A percentile compares a stretch with the other conserved stretches of the same genome.
These are phyloP conservation scores for Epinephelus lanceolatus DNA, from an alignment of 2,113 vertebrate genomes.

Conservation along the genomic window DNA sequence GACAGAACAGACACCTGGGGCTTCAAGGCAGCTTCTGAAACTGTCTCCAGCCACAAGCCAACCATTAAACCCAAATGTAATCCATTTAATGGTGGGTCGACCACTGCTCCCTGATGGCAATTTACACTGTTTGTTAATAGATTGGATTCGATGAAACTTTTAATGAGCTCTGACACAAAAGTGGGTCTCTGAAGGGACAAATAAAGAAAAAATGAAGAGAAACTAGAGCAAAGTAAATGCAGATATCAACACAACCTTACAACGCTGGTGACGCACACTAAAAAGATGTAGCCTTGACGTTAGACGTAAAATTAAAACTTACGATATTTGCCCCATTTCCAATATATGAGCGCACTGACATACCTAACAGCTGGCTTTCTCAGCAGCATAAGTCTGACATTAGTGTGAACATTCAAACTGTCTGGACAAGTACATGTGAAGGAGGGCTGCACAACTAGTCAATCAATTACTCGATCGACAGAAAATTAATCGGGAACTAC, in stretches of 20 bases:
- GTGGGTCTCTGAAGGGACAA: not conserved
- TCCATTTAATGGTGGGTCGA: slow-evolving; percentile 7
- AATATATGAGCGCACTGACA: not conserved
- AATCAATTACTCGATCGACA: no score
- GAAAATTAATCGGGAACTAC: no score
- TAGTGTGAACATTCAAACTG: no score
- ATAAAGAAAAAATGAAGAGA: not conserved
- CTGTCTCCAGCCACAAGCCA: not conserved
- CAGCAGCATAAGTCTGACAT: not conserved
- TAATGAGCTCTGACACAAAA: not conserved
- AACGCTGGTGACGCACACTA: not conserved
- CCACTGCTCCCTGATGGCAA: not conserved
- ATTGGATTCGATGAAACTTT: not conserved
- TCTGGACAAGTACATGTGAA: no score
- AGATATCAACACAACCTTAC: not conserved
- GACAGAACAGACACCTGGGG: not conserved
- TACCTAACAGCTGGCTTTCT: not conserved
- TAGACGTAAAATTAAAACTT: no score
- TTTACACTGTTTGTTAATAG: not conserved
- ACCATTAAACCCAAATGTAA: not conserved
- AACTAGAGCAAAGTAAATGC: not conserved
- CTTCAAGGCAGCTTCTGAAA: not conserved
- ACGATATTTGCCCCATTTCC: no score
- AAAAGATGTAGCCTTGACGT: no score
- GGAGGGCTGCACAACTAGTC: no score